phyloP scores from a whole-genome alignment of 2,888 invertebrate genomes.

The Platerodrilus igneus region DNA sequence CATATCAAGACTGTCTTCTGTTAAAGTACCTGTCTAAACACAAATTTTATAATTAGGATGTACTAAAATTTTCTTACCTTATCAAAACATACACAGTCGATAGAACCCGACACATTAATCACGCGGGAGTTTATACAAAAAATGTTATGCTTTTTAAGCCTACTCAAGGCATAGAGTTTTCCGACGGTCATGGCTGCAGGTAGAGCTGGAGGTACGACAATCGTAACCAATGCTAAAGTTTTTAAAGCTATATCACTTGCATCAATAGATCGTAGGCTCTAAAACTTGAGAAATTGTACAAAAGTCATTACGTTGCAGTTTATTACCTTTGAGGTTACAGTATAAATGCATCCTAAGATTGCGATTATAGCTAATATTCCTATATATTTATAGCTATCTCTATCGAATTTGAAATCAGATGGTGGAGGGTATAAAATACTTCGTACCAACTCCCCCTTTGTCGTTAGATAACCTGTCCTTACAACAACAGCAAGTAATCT shows the following conservation, averaged over 20 bases:
- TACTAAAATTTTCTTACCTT: slow-evolving; percentile 69
- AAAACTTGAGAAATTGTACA: slow-evolving; percentile 28
- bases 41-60: slow-evolving; percentile 13
- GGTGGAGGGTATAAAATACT: slow-evolving; percentile 94
- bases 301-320: background rate
- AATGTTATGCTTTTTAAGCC: slow-evolving; percentile 72
- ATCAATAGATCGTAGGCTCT: slow-evolving; percentile 60
- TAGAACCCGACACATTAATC: slow-evolving; percentile 88
- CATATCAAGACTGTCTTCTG: slow-evolving; percentile 94
- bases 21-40: slow-evolving; percentile 85
- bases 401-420: slow-evolving; percentile 92
- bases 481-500: slow-evolving; percentile 63
- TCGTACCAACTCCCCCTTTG: slow-evolving; percentile 80
- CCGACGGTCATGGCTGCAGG: slow-evolving; percentile 97
- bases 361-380: slow-evolving; percentile 76
- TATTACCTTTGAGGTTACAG: slow-evolving; percentile 77
- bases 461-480: slow-evolving; percentile 84
- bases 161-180: slow-evolving; percentile 81
- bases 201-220: slow-evolving; percentile 90
- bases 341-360: slow-evolving; percentile 77
- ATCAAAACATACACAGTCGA: slow-evolving; percentile 86
- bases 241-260: slow-evolving; percentile 67
- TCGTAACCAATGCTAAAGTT: slow-evolving; percentile 87
- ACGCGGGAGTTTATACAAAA: slow-evolving; percentile 90
- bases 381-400: slow-evolving; percentile 89